Percentiles rank a stretch among this genome's conserved stretches.
Evolutionary conservation across 2,888 invertebrate species (phyloP).

Genomic region (Listrodromus nycthemerus): DNA sequence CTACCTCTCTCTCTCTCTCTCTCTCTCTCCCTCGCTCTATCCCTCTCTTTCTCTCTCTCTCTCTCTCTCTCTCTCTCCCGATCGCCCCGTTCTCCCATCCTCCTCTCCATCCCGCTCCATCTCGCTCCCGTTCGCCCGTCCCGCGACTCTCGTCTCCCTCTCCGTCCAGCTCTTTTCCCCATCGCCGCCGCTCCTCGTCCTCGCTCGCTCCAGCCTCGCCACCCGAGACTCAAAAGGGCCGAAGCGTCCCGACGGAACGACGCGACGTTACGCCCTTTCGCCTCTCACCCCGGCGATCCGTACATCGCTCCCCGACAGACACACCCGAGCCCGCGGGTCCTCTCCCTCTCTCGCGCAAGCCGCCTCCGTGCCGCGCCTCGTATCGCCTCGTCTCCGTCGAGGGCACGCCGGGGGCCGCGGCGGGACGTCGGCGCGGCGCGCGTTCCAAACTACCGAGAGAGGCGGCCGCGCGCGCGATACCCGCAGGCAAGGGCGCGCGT

Average conservation of each 20-base stretch:
- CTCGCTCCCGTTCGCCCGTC: conserved; percentile 37
- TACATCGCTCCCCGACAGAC: conserved; percentile 41
- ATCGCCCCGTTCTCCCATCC: conserved; percentile 11
- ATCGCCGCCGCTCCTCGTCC: conserved; percentile 31
- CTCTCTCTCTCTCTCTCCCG: not conserved
- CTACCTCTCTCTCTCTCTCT: conserved; percentile 26
- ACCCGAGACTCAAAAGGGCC: too few species aligned
- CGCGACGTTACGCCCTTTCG: too few species aligned
- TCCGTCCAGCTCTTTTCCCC: conserved; percentile 35
- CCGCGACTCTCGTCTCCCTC: conserved; percentile 1
- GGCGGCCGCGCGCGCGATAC: conserved; percentile 71
- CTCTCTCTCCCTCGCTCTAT: not conserved
- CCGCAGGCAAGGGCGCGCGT: conserved; percentile 82
- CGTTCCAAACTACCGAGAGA: conserved; percentile 62
- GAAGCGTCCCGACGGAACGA: too few species aligned
- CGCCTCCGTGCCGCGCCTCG: conserved; percentile 26
- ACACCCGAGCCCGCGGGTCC: conserved; percentile 49
- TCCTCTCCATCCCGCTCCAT: conserved; percentile 15
- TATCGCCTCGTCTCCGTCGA: conserved; percentile 45
- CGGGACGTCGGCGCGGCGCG: conserved; percentile 73
- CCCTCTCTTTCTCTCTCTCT: conserved; percentile 34
- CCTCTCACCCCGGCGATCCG: conserved; percentile 36
- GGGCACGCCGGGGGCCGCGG: conserved; percentile 72
- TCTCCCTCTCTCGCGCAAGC: conserved; percentile 53
- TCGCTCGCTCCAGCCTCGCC: conserved; percentile 29